Evolutionary conservation across 1,140 invertebrate species (phyloP).

Genomic region (Scaptomyza graminum): DNA sequence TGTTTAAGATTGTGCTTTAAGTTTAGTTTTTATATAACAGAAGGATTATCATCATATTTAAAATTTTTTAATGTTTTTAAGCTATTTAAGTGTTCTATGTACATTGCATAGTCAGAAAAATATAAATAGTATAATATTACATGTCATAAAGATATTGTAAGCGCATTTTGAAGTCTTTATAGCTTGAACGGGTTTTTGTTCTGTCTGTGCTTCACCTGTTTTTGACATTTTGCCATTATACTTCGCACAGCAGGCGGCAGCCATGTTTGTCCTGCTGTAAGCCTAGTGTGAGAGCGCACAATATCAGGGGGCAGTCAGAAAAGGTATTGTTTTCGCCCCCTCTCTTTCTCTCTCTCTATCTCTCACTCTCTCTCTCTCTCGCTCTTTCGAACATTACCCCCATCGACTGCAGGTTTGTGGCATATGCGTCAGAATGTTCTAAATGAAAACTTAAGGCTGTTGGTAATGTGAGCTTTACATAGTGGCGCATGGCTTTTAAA

Average conservation of each 20-base stretch:
- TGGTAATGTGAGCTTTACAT: constrained; percentile 61
- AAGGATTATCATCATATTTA: no score
- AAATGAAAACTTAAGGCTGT: constrained; percentile 32
- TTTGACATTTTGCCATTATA: constrained; percentile 76
- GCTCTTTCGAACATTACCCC: not conserved
- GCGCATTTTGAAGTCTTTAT: constrained; percentile 3
- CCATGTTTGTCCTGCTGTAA: constrained; percentile 61
- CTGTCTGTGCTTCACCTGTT: constrained; percentile 58
- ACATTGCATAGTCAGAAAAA: no score
- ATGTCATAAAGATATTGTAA: not conserved
- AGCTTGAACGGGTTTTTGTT: not conserved
- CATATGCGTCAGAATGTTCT: constrained; percentile 39
- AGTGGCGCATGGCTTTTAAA: constrained; percentile 28
- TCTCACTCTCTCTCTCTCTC: not conserved
- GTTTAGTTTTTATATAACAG: not conserved
- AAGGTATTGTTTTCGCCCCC: not conserved
- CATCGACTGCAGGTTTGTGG: constrained; percentile 1
- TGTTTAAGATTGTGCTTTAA: no score
- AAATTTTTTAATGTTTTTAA: no score
- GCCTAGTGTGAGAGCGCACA: not conserved
- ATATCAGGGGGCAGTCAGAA: not conserved
- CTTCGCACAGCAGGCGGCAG: constrained; percentile 66
- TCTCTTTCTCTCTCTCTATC: not conserved
- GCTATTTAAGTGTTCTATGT: no score
- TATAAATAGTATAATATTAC: no score